phyloP scores from a whole-genome alignment of 64 coral and sea anemone genomes.

The Dendrophyllia cribrosa region DNA sequence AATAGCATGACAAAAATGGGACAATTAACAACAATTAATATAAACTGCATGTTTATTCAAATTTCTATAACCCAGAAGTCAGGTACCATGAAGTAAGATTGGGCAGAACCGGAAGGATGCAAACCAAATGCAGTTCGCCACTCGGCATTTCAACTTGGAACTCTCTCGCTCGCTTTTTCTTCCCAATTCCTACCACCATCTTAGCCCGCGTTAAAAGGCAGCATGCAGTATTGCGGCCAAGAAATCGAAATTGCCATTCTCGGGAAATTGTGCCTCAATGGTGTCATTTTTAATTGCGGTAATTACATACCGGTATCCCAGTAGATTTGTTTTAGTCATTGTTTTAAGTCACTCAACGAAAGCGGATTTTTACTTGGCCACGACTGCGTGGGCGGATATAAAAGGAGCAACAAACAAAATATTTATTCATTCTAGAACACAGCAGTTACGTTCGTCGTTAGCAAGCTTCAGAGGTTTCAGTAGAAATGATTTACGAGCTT shows the following conservation, averaged over 20 bases:
- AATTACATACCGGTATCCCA: constrained; percentile 40
- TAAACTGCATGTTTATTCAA: neutral
- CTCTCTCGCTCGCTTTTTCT: neutral
- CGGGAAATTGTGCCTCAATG: neutral
- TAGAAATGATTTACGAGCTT: neutral
- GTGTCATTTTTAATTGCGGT: constrained; percentile 36
- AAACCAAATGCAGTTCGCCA: neutral
- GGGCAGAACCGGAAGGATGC: neutral
- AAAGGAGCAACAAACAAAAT: neutral
- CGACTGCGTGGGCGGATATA: constrained; percentile 13
- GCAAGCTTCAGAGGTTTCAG: neutral
- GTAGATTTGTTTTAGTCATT: neutral
- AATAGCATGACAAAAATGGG: neutral
- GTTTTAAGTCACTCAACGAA: constrained; percentile 49
- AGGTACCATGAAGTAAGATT: neutral
- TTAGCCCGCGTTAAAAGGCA: neutral
- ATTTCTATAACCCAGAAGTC: neutral
- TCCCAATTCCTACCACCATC: neutral
- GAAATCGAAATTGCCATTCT: neutral
- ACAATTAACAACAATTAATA: neutral
- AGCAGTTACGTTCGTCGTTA: neutral
- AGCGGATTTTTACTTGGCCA: constrained; percentile 7
- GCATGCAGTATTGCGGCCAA: too few species aligned
- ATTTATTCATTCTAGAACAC: neutral
- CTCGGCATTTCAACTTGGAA: too few species aligned